Percentiles rank a stretch among this genome's conserved stretches.
phyloP scores from a whole-genome alignment of 2,797 vertebrate species.

The Morus bassanus region DNA sequence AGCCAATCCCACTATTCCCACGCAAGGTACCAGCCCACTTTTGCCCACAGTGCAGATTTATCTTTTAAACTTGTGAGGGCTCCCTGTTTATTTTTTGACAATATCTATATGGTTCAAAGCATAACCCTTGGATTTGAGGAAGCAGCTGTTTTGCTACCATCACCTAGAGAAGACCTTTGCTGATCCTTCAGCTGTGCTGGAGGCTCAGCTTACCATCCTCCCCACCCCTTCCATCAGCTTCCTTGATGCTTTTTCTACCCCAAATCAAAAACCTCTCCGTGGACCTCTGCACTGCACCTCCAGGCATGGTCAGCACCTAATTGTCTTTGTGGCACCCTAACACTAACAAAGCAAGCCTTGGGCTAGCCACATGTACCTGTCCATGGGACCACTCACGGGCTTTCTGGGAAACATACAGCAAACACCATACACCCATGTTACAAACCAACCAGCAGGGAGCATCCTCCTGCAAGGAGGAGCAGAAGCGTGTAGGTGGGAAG shows the following conservation, averaged over 20 bases:
- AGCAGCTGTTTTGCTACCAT: rapidly evolving
- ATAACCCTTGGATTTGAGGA: background rate
- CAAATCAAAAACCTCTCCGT: background rate
- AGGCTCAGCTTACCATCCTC: background rate
- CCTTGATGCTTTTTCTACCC: rapidly evolving
- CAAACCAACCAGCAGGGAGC: background rate
- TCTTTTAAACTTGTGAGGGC: background rate
- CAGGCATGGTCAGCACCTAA: background rate
- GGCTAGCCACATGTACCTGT: background rate
- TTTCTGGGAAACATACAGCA: background rate
- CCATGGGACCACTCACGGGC: rapidly evolving
- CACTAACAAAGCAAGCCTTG: background rate
- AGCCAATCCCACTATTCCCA: background rate
- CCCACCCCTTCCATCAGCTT: rapidly evolving
- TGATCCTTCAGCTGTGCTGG: background rate
- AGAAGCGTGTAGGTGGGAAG: background rate
- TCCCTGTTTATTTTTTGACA: background rate
- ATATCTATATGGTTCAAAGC: background rate
- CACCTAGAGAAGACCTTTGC: background rate
- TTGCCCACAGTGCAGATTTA: background rate
- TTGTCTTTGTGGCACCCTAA: background rate
- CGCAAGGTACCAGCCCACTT: background rate
- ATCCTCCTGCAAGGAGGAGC: background rate
- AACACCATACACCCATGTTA: rapidly evolving
- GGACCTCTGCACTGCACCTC: too few species aligned